These are phyloP conservation scores for Seira musarum DNA, from an alignment of 2,888 invertebrate genomes.

Conservation along the genomic window DNA sequence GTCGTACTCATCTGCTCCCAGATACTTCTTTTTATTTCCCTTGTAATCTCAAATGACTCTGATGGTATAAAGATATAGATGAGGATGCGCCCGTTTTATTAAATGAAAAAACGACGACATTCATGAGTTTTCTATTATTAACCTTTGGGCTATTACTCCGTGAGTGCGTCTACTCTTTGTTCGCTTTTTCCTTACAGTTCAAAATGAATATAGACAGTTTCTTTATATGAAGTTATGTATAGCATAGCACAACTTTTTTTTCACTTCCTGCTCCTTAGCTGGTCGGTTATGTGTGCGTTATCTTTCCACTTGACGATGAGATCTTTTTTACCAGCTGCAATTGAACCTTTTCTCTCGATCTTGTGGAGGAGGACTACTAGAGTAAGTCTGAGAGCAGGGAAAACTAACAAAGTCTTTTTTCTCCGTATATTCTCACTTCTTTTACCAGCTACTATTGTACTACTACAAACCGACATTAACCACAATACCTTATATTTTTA, in stretches of 20 bases:
- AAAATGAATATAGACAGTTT: slow-evolving; percentile 2
- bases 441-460: no score
- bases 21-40: not conserved
- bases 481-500: slow-evolving; percentile 10
- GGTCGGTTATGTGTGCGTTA: slow-evolving; percentile 38
- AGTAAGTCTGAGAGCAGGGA: slow-evolving; percentile 6
- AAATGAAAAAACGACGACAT: slow-evolving; percentile 12
- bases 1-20: slow-evolving; percentile 7
- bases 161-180: slow-evolving; percentile 2
- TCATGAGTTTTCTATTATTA: slow-evolving; percentile 15
- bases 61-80: slow-evolving; percentile 2
- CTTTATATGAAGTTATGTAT: not conserved
- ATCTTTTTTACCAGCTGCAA: slow-evolving; percentile 49
- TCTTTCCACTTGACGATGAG: slow-evolving; percentile 57
- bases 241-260: slow-evolving; percentile 11
- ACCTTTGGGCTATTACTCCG: slow-evolving; percentile 12
- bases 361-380: not conserved
- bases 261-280: slow-evolving; percentile 9
- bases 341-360: slow-evolving; percentile 48
- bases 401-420: not conserved
- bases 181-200: not conserved
- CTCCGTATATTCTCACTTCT: not conserved
- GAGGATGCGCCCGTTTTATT: slow-evolving; percentile 3
- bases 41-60: slow-evolving; percentile 6
- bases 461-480: not conserved